Evolutionary conservation across 2,888 invertebrate genomes (phyloP).

Genomic region (Parelbella ahira): DNA sequence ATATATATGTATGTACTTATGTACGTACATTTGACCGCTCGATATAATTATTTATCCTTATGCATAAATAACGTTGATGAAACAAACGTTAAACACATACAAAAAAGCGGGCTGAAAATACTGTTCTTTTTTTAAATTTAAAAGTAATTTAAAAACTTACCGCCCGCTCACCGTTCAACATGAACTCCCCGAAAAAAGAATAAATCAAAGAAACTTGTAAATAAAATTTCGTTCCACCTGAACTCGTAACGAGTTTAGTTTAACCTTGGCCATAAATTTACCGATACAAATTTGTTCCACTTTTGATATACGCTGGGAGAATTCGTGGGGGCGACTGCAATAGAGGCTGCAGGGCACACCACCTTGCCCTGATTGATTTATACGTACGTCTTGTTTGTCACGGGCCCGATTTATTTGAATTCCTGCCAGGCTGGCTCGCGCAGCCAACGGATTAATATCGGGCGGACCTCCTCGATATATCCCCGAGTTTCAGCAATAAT

Average conservation of each 20-base stretch:
- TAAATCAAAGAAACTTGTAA: slow-evolving; percentile 65
- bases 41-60: no score
- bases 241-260: slow-evolving; percentile 73
- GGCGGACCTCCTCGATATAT: slow-evolving; percentile 70
- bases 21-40: slow-evolving; percentile 1
- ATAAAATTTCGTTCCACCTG: slow-evolving; percentile 61
- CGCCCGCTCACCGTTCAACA: slow-evolving; percentile 12
- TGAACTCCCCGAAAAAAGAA: slow-evolving; percentile 38
- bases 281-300: slow-evolving; percentile 72
- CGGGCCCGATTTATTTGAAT: slow-evolving; percentile 79
- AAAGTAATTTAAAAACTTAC: slow-evolving; percentile 15
- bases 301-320: slow-evolving; percentile 44
- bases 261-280: slow-evolving; percentile 72
- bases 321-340: slow-evolving; percentile 62
- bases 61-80: no score
- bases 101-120: no score
- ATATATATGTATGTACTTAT: background rate
- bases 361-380: slow-evolving; percentile 80
- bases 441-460: slow-evolving; percentile 78
- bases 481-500: slow-evolving; percentile 76
- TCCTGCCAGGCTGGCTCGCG: slow-evolving; percentile 69
- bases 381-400: slow-evolving; percentile 81
- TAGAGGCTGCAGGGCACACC: slow-evolving; percentile 72
- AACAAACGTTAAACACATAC: no score
- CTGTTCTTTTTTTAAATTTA: slow-evolving; percentile 7